Evolutionary conservation across 2,888 invertebrate species (phyloP), one percentile per base, ranked within the genome.

Genomic region (Clunio marinus): DNA sequence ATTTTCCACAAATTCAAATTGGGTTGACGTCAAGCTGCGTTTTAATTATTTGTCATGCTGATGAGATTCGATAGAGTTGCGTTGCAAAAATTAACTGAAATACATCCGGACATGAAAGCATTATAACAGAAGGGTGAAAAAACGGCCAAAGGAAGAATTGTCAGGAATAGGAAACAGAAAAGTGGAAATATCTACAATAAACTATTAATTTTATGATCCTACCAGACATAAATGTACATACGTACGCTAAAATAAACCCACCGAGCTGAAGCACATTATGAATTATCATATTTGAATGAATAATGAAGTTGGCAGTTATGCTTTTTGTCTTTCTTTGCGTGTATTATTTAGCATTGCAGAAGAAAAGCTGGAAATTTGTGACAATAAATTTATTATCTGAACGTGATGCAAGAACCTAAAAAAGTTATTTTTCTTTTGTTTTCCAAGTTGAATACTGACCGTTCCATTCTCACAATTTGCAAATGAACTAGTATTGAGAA

Each of bases 241-340:
- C 57, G 51, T 17, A 8, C 17, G n/a, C 51, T 51, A 15, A 17
- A 51, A 51, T 51, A 57, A 25, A 57, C 22, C 28, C 17, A 2
- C 25, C 20, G 35, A 41, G 22, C 8, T 10, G 24, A 24, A 55
- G 24, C 10, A 20, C 10, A 28, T 22, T 24, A n/a, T 35, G 15
- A 25, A 41, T 62, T 62, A 62, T 62, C 28, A 46, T 27, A 63
- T 63, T 37, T 63, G 63, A 41, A 63, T 60, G 35, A 41, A 60
- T 24, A 37, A 37, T 28, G 25, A 15, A 46, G 63, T 45, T 60
- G 10, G 35, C 20, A 7, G 10, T 28, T 35, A 60, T 35, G 27
- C 27, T 58, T n/a, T 58, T 58, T 17, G 7, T 45, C 25, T 28
- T 15, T 27, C 24, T n/a, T n/a, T n/a, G n/a, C n/a, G n/a, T n/a